phyloP scores from a whole-genome alignment of 1,140 invertebrate genomes.

The Pseudomyrmex gracilis region DNA sequence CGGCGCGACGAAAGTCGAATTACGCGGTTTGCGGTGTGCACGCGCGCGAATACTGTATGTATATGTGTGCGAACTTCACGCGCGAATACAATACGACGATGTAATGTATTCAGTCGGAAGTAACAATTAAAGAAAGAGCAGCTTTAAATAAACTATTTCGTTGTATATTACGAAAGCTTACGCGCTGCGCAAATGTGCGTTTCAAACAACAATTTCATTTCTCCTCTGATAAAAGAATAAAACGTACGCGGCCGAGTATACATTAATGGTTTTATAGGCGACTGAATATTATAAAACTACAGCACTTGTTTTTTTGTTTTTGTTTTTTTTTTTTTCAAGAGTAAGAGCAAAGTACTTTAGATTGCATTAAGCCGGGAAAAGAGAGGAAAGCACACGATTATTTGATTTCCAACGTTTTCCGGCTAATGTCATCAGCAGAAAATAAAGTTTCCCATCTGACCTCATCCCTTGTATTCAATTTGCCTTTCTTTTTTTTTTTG shows the following conservation, averaged over 20 bases:
- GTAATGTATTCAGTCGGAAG: slow-evolving; percentile 10
- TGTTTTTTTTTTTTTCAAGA: too few relatives aligned
- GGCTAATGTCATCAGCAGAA: slow-evolving; percentile 42
- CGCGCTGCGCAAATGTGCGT: neutral
- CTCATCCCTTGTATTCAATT: slow-evolving; percentile 45
- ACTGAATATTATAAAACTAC: slow-evolving; percentile 17
- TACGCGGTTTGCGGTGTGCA: slow-evolving; percentile 13
- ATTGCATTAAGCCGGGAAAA: slow-evolving; percentile 13
- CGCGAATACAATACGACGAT: neutral
- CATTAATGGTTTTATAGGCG: slow-evolving; percentile 6
- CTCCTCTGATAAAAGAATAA: slow-evolving; percentile 13
- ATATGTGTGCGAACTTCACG: neutral
- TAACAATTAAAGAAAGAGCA: slow-evolving; percentile 36
- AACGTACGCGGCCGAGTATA: neutral
- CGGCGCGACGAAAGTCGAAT: slow-evolving; percentile 15
- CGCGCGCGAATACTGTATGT: neutral
- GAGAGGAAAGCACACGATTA: slow-evolving; percentile 46
- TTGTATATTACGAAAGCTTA: neutral
- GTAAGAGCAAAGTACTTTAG: slow-evolving; percentile 5
- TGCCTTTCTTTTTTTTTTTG: slow-evolving; percentile 29
- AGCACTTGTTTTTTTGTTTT: neutral
- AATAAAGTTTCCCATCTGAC: slow-evolving; percentile 54
- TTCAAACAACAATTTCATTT: slow-evolving; percentile 27
- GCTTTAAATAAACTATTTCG: slow-evolving; percentile 10
- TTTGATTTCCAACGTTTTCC: slow-evolving; percentile 56